Evolutionary conservation across 2,888 invertebrate genomes (phyloP).

Genomic region (Heliconius ismenius): DNA sequence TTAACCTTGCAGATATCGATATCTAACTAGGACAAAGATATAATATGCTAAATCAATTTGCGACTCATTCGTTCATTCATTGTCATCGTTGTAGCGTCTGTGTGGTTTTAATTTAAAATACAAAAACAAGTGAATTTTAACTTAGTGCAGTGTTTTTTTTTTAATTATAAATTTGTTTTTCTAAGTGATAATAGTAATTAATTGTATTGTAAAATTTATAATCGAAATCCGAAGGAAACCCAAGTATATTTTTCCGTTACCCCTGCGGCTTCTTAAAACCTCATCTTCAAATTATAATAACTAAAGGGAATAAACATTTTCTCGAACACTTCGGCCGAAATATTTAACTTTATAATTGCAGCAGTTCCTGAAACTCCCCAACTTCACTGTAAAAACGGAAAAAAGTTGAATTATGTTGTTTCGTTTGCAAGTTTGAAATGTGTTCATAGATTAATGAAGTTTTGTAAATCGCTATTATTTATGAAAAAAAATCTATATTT

Average conservation of each 20-base stretch:
- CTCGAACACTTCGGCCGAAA: constrained; percentile 27
- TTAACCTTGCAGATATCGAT: constrained; percentile 61
- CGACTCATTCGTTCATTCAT: constrained; percentile 52
- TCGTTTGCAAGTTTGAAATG: constrained; percentile 23
- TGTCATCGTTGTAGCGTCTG: constrained; percentile 32
- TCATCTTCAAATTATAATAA: constrained; percentile 19
- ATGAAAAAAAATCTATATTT: neutral
- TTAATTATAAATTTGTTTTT: neutral
- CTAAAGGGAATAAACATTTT: constrained; percentile 16
- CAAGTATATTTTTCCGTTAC: neutral
- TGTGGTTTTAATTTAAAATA: neutral
- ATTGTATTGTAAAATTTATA: constrained; percentile 4
- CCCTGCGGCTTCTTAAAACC: constrained; percentile 19
- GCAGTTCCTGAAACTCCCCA: constrained; percentile 20
- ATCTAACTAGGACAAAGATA: constrained; percentile 62
- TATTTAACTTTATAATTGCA: constrained; percentile 39
- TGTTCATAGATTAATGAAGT: constrained; percentile 16
- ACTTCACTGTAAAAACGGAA: constrained; percentile 20
- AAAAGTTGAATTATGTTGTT: constrained; percentile 33
- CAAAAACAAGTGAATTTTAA: neutral
- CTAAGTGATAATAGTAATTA: constrained; percentile 1
- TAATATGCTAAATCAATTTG: constrained; percentile 49
- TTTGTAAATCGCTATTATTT: neutral
- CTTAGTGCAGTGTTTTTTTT: neutral
- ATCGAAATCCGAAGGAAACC: neutral